phyloP scores from a whole-genome alignment of 2,113 vertebrate species.

The Rhinoptilus africanus region DNA sequence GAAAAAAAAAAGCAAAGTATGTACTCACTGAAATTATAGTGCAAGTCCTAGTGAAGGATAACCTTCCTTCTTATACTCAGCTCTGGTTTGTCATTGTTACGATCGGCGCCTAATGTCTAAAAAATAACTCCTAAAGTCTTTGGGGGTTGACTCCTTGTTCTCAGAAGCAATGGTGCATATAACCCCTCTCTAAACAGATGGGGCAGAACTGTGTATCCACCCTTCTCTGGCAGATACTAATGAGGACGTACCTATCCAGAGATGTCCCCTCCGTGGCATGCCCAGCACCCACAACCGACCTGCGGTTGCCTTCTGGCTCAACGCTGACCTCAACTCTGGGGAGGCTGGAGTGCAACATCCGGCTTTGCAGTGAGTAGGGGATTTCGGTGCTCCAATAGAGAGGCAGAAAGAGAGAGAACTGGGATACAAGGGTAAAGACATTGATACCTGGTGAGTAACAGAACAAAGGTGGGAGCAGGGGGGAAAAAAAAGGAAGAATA shows the following conservation, averaged over 20 bases:
- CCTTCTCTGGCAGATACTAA: not conserved
- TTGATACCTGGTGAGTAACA: not conserved
- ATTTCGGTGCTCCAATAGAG: not conserved
- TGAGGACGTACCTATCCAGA: not conserved
- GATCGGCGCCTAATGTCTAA: not conserved
- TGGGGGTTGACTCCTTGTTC: not conserved
- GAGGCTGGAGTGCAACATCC: not conserved
- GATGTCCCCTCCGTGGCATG: fast-evolving
- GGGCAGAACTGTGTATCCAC: not conserved
- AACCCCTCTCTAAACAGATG: not conserved
- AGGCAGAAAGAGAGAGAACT: not conserved
- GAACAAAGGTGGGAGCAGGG: not conserved
- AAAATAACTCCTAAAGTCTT: not conserved
- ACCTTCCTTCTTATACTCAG: not conserved
- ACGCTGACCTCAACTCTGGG: not conserved
- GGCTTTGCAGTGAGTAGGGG: not conserved
- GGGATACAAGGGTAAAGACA: not conserved
- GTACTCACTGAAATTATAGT: not conserved
- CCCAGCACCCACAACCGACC: not conserved
- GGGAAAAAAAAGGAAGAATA: fast-evolving
- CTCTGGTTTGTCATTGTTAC: not conserved
- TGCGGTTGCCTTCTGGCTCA: not conserved
- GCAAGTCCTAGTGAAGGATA: not conserved
- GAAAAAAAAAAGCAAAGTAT: not conserved
- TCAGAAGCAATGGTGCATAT: not conserved